phyloP scores from a whole-genome alignment of 2,797 vertebrate genomes.

The Hafferia zeledoni region DNA sequence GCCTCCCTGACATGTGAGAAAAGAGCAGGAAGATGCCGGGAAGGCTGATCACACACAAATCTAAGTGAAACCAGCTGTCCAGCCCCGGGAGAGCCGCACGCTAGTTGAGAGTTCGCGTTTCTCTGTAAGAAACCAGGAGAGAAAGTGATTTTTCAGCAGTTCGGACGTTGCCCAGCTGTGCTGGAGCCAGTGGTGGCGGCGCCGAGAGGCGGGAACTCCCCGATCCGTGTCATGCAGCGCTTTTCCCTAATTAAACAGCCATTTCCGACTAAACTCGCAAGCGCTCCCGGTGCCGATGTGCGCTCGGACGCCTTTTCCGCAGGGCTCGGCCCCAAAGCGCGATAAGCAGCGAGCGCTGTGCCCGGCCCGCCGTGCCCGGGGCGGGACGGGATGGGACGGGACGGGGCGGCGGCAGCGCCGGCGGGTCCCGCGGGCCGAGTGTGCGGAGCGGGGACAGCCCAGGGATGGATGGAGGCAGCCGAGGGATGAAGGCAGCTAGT shows the following conservation, averaged over 20 bases:
- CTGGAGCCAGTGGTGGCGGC: conserved; percentile 39
- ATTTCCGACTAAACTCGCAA: not conserved
- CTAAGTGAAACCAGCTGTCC: conserved; percentile 79
- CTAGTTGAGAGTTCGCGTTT: not conserved
- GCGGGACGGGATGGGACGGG: not conserved
- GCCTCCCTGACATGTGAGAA: conserved; percentile 79
- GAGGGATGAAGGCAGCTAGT: not conserved
- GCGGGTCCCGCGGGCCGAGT: not conserved
- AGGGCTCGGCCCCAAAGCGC: not conserved
- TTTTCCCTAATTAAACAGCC: conserved; percentile 3
- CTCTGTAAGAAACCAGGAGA: conserved; percentile 22
- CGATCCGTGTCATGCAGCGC: conserved; percentile 18
- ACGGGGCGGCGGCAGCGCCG: not conserved
- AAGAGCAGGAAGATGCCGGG: conserved; percentile 80
- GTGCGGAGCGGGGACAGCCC: not conserved
- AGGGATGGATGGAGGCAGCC: not conserved
- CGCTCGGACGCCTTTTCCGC: not conserved
- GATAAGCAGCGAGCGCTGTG: not conserved
- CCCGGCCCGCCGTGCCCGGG: not conserved
- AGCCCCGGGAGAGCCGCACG: conserved; percentile 24
- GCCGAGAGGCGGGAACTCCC: conserved; percentile 22
- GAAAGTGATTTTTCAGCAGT: conserved; percentile 49
- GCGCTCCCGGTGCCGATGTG: not conserved
- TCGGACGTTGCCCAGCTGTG: conserved; percentile 48
- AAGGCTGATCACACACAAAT: conserved; percentile 73